A percentile compares a stretch with the other conserved stretches of the same genome.
phyloP scores from a whole-genome alignment of 2,113 vertebrate species.

The Vulpes ferrilata region DNA sequence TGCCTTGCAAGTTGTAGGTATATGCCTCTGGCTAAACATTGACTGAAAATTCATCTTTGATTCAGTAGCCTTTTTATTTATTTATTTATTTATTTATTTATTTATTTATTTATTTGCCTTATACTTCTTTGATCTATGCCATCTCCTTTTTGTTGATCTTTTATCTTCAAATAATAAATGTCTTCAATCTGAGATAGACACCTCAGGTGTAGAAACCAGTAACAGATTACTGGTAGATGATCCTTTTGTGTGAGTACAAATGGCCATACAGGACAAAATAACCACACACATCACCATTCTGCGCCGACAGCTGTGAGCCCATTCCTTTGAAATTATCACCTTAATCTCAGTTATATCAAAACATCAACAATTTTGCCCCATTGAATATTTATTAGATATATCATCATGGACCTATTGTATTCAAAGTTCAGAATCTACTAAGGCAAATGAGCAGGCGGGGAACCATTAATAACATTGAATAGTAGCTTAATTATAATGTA shows the following conservation, averaged over 20 bases:
- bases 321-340: not conserved
- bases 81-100: too few relatives aligned
- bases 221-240: not conserved
- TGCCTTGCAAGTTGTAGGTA: not conserved
- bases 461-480: not conserved
- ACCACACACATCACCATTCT: not conserved
- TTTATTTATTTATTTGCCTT: not conserved
- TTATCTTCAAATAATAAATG: conserved; percentile 52
- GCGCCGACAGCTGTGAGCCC: not conserved
- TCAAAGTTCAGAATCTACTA: not conserved
- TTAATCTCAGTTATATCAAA: not conserved
- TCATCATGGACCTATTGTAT: not conserved
- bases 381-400: not conserved
- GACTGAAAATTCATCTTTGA: conserved; percentile 23
- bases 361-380: not conserved
- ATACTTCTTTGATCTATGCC: not conserved
- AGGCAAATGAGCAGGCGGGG: not conserved
- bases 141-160: not conserved
- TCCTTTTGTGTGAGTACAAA: not conserved
- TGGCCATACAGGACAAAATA: not conserved
- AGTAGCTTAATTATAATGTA: not conserved
- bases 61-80: not conserved
- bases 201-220: not conserved
- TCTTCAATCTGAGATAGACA: conserved; percentile 2
- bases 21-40: not conserved